Base-by-base conservation (phyloP, 2,888 invertebrate genomes). In the Cantharis lateralis region DNA sequence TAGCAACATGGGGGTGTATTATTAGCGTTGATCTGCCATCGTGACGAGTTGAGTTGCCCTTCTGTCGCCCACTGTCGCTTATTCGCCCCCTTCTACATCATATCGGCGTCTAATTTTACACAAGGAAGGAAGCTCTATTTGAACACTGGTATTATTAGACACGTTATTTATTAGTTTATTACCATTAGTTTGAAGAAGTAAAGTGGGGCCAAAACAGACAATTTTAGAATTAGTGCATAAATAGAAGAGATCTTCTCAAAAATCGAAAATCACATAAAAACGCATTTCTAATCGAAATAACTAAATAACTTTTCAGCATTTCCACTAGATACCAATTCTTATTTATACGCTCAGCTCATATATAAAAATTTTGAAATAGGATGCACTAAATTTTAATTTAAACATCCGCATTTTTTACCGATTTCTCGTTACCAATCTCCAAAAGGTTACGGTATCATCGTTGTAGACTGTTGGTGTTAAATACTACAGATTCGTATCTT, bases 131-230 rank as follows among this genome's bases (percentile, higher is more conserved):
- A 85, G 84, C 84, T 82, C 81, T 82, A 82, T 81, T 78, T 81
- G 82, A 83, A 82, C 81, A 82, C 81, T 82, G 82, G 83, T 85
- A 85, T 85, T 85, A 85, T 85, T 85, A 85, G 85, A 84, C 83
- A 82, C 80, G 83, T 85, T 85, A 85, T 85, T 84, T 85, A 85
- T 85, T 85, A 82, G 85, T 85, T 85, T 85, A 84, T 85, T 85
- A 85, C 84, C 85, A 82, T 83, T 84, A 82, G 82, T 81, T 80
- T 81, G 81, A 80, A 80, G 80, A 81, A 82, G 78, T 77, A 80
- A 80, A 81, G 81, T 81, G 83, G 82, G 82, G 82, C 80, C 79
- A 80, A 76, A 73, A 74, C 71, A 69, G 75, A 73, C 83, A 83
- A 82, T 83, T 84, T 83, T 84, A 83, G 83, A 83, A 82, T 82